A percentile compares a stretch with the other conserved stretches of the same genome.
phyloP scores from a whole-genome alignment of 2,797 vertebrate genomes.

The Spea hammondii region DNA sequence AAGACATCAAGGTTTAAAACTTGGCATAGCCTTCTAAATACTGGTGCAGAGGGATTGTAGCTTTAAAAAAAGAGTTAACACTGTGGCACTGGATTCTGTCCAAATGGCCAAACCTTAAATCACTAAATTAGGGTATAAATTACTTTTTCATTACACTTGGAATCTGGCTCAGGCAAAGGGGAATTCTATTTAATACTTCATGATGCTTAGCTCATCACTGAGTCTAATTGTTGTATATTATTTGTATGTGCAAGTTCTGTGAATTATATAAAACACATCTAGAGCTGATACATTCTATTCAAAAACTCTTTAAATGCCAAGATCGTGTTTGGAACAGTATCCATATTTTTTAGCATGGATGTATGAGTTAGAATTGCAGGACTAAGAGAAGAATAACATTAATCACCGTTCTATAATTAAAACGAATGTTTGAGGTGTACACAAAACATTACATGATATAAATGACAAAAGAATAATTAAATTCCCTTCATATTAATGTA shows the following conservation, averaged over 20 bases:
- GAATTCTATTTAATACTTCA: constrained; percentile 27
- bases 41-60: not conserved
- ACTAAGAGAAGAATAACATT: no score
- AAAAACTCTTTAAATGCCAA: not conserved
- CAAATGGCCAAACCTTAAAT: constrained; percentile 27
- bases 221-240: not conserved
- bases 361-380: not conserved
- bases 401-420: no score
- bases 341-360: not conserved
- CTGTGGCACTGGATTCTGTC: not conserved
- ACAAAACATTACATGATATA: no score
- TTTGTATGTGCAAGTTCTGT: constrained; percentile 1
- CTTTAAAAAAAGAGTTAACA: not conserved
- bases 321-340: not conserved
- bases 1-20: not conserved
- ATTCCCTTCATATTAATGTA: no score
- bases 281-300: not conserved
- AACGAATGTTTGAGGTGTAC: no score
- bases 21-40: not conserved
- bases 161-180: not conserved
- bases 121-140: constrained; percentile 24
- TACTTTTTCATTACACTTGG: constrained; percentile 37
- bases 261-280: not conserved
- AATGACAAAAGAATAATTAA: no score
- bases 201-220: constrained; percentile 29